Evolutionary conservation across 2,113 vertebrate species (phyloP).

Genomic region (Acanthochromis polyacanthus): DNA sequence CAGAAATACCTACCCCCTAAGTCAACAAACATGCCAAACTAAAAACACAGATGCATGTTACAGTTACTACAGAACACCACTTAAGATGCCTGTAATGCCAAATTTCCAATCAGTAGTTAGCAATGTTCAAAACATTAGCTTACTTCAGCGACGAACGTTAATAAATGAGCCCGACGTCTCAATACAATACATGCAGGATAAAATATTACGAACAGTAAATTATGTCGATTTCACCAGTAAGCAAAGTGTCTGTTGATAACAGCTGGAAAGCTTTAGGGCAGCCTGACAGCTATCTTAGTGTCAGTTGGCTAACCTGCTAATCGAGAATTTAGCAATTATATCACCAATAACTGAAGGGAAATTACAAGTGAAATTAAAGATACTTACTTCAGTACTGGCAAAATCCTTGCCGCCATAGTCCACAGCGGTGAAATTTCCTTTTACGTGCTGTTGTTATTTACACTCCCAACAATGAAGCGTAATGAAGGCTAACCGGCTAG

Average conservation of each 20-base stretch:
- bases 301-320: constrained; percentile 46
- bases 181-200: neutral
- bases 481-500: neutral
- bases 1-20: neutral
- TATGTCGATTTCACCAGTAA: too few species aligned
- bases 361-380: neutral
- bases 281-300: constrained; percentile 9
- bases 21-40: neutral
- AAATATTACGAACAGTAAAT: neutral
- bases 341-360: neutral
- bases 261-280: neutral
- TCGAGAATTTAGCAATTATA: neutral
- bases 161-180: neutral
- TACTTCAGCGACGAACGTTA: neutral
- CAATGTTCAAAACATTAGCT: neutral
- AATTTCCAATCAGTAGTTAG: neutral
- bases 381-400: constrained; percentile 86
- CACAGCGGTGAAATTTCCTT: neutral
- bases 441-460: neutral
- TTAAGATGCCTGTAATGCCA: neutral
- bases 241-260: neutral
- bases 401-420: constrained; percentile 83
- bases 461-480: neutral
- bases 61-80: neutral
- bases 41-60: neutral